A percentile compares a stretch with the other conserved stretches of the same genome.
Evolutionary conservation across 2,113 vertebrate genomes (phyloP).

Genomic region (Epinephelus fuscoguttatus): DNA sequence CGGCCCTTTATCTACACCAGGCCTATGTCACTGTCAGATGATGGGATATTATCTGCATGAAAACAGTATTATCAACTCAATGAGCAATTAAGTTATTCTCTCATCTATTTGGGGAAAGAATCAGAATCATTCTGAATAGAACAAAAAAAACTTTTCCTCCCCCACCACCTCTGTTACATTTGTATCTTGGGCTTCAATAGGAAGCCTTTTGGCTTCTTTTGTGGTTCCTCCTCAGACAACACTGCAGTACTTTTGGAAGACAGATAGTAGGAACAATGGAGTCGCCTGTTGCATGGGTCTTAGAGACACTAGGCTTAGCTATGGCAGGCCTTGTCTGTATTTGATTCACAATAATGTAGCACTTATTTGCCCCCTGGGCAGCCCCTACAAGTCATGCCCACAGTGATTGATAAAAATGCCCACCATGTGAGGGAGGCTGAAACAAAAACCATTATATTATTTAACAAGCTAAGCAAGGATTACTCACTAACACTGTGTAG

Average conservation of each 20-base stretch:
- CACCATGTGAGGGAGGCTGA: neutral
- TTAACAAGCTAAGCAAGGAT: constrained; percentile 23
- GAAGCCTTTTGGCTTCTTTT: constrained; percentile 33
- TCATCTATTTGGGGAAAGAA: constrained; percentile 84
- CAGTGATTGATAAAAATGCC: constrained; percentile 26
- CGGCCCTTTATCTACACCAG: constrained; percentile 87
- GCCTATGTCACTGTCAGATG: constrained; percentile 87
- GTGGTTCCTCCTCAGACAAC: constrained; percentile 19
- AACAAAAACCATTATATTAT: constrained; percentile 4
- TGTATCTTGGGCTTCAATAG: constrained; percentile 41
- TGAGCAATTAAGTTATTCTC: constrained; percentile 96
- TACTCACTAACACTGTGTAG: neutral
- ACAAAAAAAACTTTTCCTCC: constrained; percentile 29
- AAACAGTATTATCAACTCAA: constrained; percentile 94
- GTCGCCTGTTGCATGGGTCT: neutral
- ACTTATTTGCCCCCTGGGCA: constrained; percentile 29
- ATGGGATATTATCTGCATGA: constrained; percentile 94
- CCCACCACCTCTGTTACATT: constrained; percentile 35
- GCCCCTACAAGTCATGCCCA: constrained; percentile 12
- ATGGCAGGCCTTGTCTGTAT: neutral
- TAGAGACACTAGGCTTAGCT: neutral
- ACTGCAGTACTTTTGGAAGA: constrained; percentile 32
- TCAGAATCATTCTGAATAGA: constrained; percentile 44
- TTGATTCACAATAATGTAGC: constrained; percentile 36
- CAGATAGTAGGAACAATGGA: constrained; percentile 26